Evolutionary conservation across 2,888 invertebrate species (phyloP).

Genomic region (Meandrusa payeni): DNA sequence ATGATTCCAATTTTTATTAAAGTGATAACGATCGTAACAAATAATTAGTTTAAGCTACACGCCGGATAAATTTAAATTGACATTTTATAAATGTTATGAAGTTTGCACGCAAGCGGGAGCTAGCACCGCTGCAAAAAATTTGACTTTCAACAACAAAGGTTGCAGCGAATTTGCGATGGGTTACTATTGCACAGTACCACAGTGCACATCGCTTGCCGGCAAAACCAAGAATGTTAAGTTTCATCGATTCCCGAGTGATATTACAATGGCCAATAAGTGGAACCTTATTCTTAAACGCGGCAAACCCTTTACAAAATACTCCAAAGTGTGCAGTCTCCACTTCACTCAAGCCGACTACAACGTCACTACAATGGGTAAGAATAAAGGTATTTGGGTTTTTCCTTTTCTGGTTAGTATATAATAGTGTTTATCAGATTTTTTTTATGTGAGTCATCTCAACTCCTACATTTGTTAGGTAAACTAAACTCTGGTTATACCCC

Average conservation of each 20-base stretch:
- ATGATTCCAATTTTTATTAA: constrained; percentile 74
- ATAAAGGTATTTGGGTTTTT: constrained; percentile 73
- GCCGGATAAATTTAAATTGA: constrained; percentile 28
- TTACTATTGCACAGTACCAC: constrained; percentile 78
- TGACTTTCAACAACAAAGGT: constrained; percentile 46
- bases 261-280: constrained; percentile 66
- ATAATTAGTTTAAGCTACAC: constrained; percentile 43
- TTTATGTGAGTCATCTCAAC: constrained; percentile 45
- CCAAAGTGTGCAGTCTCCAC: constrained; percentile 75
- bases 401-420: constrained; percentile 42
- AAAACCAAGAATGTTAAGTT: constrained; percentile 78
- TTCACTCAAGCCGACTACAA: constrained; percentile 73
- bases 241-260: constrained; percentile 71
- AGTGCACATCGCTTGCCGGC: constrained; percentile 77
- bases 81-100: constrained; percentile 40
- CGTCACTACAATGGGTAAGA: constrained; percentile 78
- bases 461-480: constrained; percentile 21
- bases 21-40: constrained; percentile 72
- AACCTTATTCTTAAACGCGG: constrained; percentile 69
- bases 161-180: constrained; percentile 55
- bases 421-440: constrained; percentile 38
- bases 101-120: constrained; percentile 28
- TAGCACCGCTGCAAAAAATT: constrained; percentile 19
- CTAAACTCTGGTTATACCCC: constrained; percentile 5
- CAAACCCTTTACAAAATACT: constrained; percentile 75